Conservation (phyloP, 2,113 vertebrate species). For the Aldabrachelys gigantea region DNA sequence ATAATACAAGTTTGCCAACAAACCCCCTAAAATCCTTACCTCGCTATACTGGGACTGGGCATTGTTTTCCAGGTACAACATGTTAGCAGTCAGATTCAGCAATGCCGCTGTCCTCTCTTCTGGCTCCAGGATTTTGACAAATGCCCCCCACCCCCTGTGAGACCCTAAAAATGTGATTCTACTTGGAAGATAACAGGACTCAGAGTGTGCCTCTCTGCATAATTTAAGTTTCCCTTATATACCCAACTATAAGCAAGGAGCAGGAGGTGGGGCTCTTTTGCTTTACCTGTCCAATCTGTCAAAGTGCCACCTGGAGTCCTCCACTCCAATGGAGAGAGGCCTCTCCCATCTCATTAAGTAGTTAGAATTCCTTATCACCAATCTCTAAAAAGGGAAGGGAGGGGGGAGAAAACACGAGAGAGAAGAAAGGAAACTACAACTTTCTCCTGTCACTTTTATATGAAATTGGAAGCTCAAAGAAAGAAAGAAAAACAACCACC, state of each 20-base stretch:
- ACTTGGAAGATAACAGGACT: slow-evolving; percentile 84
- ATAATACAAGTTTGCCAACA: rapidly evolving
- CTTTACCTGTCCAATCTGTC: slow-evolving; percentile 95
- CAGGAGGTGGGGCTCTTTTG: slow-evolving; percentile 85
- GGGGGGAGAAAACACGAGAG: not conserved
- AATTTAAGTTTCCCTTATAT: slow-evolving; percentile 93
- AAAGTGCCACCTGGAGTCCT: slow-evolving; percentile 91
- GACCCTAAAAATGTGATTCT: slow-evolving; percentile 82
- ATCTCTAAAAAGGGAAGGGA: slow-evolving; percentile 78
- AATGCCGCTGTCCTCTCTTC: slow-evolving; percentile 96
- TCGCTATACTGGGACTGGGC: slow-evolving; percentile 94
- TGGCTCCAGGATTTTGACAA: slow-evolving; percentile 95
- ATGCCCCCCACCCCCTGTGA: slow-evolving; percentile 87
- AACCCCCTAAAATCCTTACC: slow-evolving; percentile 87
- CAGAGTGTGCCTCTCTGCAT: slow-evolving; percentile 84
- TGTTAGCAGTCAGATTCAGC: slow-evolving; percentile 98
- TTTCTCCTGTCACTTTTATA: slow-evolving; percentile 72
- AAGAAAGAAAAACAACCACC: slow-evolving; percentile 27
- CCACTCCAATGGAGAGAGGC: slow-evolving; percentile 85
- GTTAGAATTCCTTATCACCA: slow-evolving; percentile 88
- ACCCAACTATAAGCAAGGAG: slow-evolving; percentile 84
- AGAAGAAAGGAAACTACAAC: slow-evolving; percentile 71
- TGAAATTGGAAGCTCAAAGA: slow-evolving; percentile 53
- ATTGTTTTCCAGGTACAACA: slow-evolving; percentile 99
- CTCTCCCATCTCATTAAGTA: slow-evolving; percentile 86